phyloP scores from a whole-genome alignment of 1,140 invertebrate genomes.

The Aethina tumida region DNA sequence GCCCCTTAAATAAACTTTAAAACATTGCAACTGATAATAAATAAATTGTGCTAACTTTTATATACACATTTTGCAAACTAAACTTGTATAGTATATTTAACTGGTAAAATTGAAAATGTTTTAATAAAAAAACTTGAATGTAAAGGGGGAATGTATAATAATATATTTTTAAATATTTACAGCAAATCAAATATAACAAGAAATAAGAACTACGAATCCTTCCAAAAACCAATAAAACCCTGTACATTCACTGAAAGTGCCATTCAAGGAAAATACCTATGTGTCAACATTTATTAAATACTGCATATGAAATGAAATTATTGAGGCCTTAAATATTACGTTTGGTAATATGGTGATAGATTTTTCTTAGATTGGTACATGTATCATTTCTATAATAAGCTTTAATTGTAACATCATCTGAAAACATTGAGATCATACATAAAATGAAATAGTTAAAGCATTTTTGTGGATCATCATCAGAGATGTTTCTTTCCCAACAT shows the following conservation, averaged over 20 bases:
- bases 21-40: neutral
- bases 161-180: constrained; percentile 2
- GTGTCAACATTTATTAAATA: constrained; percentile 10
- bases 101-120: constrained; percentile 1
- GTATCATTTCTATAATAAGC: constrained; percentile 16
- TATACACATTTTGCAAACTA: constrained; percentile 14
- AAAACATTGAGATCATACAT: constrained; percentile 17
- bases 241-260: constrained; percentile 19
- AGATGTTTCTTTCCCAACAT: constrained; percentile 4
- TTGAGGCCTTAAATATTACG: constrained; percentile 16
- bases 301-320: constrained; percentile 12
- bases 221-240: constrained; percentile 11
- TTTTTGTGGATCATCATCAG: constrained; percentile 6
- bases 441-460: constrained; percentile 9
- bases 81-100: no score
- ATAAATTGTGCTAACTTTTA: constrained; percentile 11
- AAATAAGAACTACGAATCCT: neutral
- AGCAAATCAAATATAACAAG: neutral
- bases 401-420: constrained; percentile 16
- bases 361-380: constrained; percentile 18
- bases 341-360: constrained; percentile 10
- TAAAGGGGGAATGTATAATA: neutral
- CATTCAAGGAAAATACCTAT: constrained; percentile 9
- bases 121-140: neutral
- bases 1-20: constrained; percentile 1